Evolutionary conservation across 2,797 vertebrate species (phyloP).

Genomic region (Schizothorax lantsangensis): DNA sequence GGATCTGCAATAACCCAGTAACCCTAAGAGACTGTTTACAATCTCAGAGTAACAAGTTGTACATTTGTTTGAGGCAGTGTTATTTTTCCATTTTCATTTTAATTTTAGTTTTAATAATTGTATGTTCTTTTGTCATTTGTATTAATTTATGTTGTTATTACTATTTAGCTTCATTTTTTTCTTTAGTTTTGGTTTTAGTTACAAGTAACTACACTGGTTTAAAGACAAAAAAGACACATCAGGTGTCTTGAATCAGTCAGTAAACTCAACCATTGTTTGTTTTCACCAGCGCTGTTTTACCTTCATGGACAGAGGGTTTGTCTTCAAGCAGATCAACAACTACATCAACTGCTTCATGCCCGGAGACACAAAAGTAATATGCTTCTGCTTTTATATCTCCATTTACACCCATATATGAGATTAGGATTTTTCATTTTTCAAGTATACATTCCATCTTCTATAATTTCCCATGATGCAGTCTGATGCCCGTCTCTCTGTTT

Average conservation of each 20-base stretch:
- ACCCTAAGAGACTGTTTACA: neutral
- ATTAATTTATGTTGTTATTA: neutral
- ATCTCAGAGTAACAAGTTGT: neutral
- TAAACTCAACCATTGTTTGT: neutral
- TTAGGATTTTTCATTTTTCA: neutral
- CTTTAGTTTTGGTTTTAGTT: neutral
- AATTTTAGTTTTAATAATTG: too few species aligned
- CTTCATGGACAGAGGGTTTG: slow-evolving; percentile 96
- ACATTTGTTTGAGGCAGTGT: neutral
- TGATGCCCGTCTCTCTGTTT: neutral
- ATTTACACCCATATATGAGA: neutral
- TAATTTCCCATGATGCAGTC: neutral
- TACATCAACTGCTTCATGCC: slow-evolving; percentile 95
- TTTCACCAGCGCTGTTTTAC: slow-evolving; percentile 91
- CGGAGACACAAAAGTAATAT: slow-evolving; percentile 90
- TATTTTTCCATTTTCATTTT: neutral
- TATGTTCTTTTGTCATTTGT: neutral
- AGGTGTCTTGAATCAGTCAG: neutral
- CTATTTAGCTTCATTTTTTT: neutral
- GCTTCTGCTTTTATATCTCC: neutral
- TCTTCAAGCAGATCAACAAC: slow-evolving; percentile 98
- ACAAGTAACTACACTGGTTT: neutral
- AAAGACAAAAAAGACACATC: neutral
- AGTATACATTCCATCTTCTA: neutral
- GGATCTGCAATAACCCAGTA: neutral